These are phyloP conservation scores for Parthenolecanium corni DNA, from an alignment of 2,888 invertebrate genomes.

Conservation along the genomic window DNA sequence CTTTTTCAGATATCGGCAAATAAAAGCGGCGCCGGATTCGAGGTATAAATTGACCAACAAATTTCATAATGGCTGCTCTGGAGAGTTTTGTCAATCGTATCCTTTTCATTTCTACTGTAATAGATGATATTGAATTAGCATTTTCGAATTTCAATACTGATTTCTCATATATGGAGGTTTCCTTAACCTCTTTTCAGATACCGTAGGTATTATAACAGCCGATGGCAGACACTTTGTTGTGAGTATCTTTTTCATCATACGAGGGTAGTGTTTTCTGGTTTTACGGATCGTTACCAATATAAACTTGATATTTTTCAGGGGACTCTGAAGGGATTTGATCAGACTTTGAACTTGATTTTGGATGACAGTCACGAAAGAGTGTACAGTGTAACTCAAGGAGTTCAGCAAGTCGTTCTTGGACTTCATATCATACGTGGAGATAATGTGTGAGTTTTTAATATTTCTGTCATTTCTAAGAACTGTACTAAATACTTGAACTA, in stretches of 20 bases:
- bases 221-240: constrained; percentile 34
- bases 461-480: too few relatives aligned
- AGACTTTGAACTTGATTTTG: constrained; percentile 95
- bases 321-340: constrained; percentile 95
- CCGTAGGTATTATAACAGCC: constrained; percentile 33
- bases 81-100: constrained; percentile 34
- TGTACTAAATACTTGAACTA: too few relatives aligned
- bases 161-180: not conserved
- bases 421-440: constrained; percentile 96
- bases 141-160: not conserved
- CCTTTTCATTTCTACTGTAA: constrained; percentile 28
- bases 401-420: constrained; percentile 90
- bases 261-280: not conserved
- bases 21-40: too few relatives aligned
- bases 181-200: constrained; percentile 28
- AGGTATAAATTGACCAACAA: too few relatives aligned
- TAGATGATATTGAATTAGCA: not conserved
- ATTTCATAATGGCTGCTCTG: constrained; percentile 29
- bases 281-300: too few relatives aligned
- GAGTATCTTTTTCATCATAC: constrained; percentile 4
- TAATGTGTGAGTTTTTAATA: constrained; percentile 61
- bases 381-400: constrained; percentile 83
- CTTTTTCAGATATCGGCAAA: too few relatives aligned
- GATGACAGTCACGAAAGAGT: constrained; percentile 98
- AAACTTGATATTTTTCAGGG: constrained; percentile 54